phyloP scores from a whole-genome alignment of 2,113 vertebrate species.

The Sander lucioperca region DNA sequence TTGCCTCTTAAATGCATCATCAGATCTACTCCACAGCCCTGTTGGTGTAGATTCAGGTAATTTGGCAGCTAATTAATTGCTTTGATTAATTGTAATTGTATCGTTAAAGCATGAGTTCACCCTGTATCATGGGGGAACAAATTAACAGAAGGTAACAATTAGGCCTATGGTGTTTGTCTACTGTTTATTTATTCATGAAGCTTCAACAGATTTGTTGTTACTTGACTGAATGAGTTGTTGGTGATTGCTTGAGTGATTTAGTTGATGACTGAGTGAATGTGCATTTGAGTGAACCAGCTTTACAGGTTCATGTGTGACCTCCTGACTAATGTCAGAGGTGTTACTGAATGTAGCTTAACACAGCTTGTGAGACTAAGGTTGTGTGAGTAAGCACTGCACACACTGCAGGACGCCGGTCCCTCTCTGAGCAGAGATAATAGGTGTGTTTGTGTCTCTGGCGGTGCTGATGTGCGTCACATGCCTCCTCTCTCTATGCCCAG shows the following conservation, averaged over 20 bases:
- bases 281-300: conserved; percentile 24
- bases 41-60: conserved; percentile 68
- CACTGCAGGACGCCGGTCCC: conserved; percentile 49
- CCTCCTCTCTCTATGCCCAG: conserved; percentile 74
- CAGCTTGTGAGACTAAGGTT: conserved; percentile 28
- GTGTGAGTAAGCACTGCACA: conserved; percentile 43
- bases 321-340: conserved; percentile 43
- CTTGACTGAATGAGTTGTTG: conserved; percentile 57
- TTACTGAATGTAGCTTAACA: conserved; percentile 27
- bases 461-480: conserved; percentile 74
- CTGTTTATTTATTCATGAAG: conserved; percentile 55
- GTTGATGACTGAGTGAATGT: conserved; percentile 23
- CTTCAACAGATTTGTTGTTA: conserved; percentile 50
- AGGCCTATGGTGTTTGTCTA: conserved; percentile 51
- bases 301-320: conserved; percentile 39
- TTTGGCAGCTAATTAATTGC: conserved; percentile 73
- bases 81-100: conserved; percentile 73
- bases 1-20: neutral
- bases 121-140: conserved; percentile 49
- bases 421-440: conserved; percentile 74
- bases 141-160: conserved; percentile 68
- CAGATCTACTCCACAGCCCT: conserved; percentile 22
- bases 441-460: conserved; percentile 76
- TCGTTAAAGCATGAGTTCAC: conserved; percentile 53
- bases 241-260: conserved; percentile 39